These are phyloP conservation scores for Phacellophora camtschatica DNA, from an alignment of 30 jellyfish, hydroid and myxozoan species.

Conservation along the genomic window DNA sequence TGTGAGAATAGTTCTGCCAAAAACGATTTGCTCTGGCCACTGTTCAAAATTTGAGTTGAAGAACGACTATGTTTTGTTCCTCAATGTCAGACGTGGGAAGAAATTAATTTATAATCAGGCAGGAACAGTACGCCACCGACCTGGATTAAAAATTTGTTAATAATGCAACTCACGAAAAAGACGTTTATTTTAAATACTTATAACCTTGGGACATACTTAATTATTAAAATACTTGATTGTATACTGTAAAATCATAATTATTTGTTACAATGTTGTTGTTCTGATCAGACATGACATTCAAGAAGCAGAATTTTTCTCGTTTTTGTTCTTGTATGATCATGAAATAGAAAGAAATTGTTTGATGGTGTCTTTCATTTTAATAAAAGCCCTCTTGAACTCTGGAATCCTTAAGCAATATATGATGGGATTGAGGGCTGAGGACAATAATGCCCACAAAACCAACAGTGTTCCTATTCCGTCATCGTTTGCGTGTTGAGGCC, in stretches of 20 bases:
- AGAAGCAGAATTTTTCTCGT: too few relatives aligned
- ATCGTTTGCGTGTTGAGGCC: slow-evolving; percentile 1
- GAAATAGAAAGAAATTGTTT: not conserved
- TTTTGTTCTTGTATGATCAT: too few relatives aligned
- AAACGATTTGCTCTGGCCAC: slow-evolving; percentile 10
- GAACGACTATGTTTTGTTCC: slow-evolving; percentile 27
- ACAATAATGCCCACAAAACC: slow-evolving; percentile 41
- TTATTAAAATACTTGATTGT: too few relatives aligned
- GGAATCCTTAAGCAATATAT: slow-evolving; percentile 51
- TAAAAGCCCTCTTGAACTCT: slow-evolving; percentile 40
- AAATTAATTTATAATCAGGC: slow-evolving; percentile 21
- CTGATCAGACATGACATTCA: too few relatives aligned
- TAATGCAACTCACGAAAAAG: too few relatives aligned
- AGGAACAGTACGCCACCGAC: slow-evolving; percentile 10
- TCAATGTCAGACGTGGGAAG: slow-evolving; percentile 24
- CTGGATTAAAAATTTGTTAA: slow-evolving; percentile 34
- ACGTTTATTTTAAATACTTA: too few relatives aligned
- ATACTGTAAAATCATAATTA: too few relatives aligned
- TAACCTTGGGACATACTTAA: too few relatives aligned
- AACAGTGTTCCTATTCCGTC: slow-evolving; percentile 4
- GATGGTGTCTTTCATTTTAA: not conserved
- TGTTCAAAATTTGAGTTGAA: slow-evolving; percentile 12
- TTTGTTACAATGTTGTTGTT: too few relatives aligned
- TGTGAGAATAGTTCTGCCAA: slow-evolving; percentile 16
- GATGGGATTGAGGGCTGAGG: slow-evolving; percentile 54